Conservation (phyloP, 2,888 invertebrate genomes). For the Invenusta paracnida region DNA sequence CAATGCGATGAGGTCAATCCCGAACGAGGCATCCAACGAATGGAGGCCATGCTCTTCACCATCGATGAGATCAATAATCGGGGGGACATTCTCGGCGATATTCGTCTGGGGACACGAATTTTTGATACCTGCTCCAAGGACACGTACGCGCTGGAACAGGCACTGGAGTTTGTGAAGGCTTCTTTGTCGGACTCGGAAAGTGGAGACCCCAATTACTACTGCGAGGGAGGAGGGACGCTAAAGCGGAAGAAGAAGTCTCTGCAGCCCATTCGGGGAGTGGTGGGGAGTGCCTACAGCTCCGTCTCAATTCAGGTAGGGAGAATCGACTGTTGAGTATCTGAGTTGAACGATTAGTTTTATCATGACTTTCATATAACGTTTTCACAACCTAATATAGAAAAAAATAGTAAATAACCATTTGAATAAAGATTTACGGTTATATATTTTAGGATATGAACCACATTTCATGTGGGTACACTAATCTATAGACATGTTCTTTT, state of each 20-base stretch:
- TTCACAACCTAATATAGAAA: too few species aligned
- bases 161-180: conserved; percentile 62
- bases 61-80: conserved; percentile 65
- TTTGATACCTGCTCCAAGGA: conserved; percentile 66
- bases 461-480: too few species aligned
- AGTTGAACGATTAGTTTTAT: background rate
- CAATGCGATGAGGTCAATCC: conserved; percentile 62
- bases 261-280: conserved; percentile 65
- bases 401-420: too few species aligned
- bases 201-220: conserved; percentile 29
- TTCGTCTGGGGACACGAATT: conserved; percentile 64
- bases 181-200: conserved; percentile 31
- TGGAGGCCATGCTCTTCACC: conserved; percentile 67
- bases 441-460: too few species aligned
- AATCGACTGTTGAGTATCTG: too few species aligned
- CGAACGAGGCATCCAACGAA: conserved; percentile 62
- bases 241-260: background rate
- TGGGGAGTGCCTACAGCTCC: conserved; percentile 70
- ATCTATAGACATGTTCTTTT: too few species aligned
- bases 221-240: conserved; percentile 9
- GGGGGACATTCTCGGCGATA: conserved; percentile 61
- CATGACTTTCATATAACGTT: too few species aligned
- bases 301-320: conserved; percentile 65
- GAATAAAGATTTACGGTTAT: too few species aligned
- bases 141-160: conserved; percentile 66